Evolutionary conservation across 2,113 vertebrate species (phyloP).

Genomic region (Carassius carassius): DNA sequence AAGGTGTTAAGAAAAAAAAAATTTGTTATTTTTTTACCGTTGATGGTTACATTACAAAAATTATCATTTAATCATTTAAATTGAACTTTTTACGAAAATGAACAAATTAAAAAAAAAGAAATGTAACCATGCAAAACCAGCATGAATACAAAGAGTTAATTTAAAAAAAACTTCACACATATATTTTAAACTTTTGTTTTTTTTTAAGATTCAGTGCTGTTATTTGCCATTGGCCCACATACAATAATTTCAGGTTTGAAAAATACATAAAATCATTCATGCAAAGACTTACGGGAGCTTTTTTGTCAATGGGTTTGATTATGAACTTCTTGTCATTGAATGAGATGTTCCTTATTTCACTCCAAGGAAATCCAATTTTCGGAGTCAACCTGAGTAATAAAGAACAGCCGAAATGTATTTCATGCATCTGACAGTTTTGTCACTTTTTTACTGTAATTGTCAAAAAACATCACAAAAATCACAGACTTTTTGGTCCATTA

Average conservation of each 20-base stretch:
- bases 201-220: background rate
- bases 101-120: too few relatives aligned
- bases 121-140: background rate
- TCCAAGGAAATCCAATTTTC: slow-evolving; percentile 99
- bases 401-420: background rate
- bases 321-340: slow-evolving; percentile 96
- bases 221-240: background rate
- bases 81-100: background rate
- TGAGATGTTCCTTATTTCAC: slow-evolving; percentile 96
- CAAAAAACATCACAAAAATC: background rate
- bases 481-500: slow-evolving; percentile 18
- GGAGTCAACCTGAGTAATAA: slow-evolving; percentile 81
- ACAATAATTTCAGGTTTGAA: background rate
- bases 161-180: background rate
- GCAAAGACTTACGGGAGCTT: slow-evolving; percentile 86
- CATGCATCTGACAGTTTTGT: background rate
- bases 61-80: background rate
- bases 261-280: background rate
- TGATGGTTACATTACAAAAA: background rate
- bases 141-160: background rate
- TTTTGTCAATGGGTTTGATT: slow-evolving; percentile 98
- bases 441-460: background rate
- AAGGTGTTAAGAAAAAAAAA: background rate
- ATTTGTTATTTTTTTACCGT: too few relatives aligned
- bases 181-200: background rate